These are phyloP conservation scores for Eueides isabella DNA, from an alignment of 1,140 invertebrate species.

Conservation along the genomic window DNA sequence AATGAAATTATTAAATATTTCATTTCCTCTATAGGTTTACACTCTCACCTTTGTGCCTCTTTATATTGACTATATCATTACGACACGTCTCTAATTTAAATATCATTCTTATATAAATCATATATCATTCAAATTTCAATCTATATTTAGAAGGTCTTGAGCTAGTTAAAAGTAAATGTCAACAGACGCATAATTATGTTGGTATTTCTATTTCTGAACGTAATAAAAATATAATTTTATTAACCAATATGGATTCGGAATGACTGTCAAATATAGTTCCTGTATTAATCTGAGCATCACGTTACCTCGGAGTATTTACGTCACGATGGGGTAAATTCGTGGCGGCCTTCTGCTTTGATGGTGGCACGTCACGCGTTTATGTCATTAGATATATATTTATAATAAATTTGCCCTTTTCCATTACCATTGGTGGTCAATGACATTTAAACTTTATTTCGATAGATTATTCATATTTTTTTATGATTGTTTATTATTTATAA, in stretches of 20 bases:
- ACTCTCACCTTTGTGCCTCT: no score
- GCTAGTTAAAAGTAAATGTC: neutral
- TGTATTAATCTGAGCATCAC: neutral
- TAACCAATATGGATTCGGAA: neutral
- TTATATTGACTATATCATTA: neutral
- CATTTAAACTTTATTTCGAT: neutral
- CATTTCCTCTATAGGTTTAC: no score
- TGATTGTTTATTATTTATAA: no score
- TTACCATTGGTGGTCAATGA: neutral
- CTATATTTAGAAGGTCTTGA: conserved; percentile 12
- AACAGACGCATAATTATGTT: neutral
- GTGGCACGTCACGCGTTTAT: conserved; percentile 31
- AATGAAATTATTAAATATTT: no score
- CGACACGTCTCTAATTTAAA: neutral
- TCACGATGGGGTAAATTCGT: neutral
- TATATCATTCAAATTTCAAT: neutral
- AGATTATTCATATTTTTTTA: neutral
- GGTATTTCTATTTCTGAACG: neutral
- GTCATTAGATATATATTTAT: conserved; percentile 5
- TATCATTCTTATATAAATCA: neutral
- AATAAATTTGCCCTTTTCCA: neutral
- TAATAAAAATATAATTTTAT: neutral
- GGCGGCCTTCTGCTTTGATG: conserved; percentile 35
- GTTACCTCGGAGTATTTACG: conserved; percentile 12
- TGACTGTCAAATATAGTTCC: neutral